A percentile compares a stretch with the other conserved stretches of the same genome.
Evolutionary conservation across 2,797 vertebrate genomes (phyloP).

Genomic region (Pangasius krempfi): DNA sequence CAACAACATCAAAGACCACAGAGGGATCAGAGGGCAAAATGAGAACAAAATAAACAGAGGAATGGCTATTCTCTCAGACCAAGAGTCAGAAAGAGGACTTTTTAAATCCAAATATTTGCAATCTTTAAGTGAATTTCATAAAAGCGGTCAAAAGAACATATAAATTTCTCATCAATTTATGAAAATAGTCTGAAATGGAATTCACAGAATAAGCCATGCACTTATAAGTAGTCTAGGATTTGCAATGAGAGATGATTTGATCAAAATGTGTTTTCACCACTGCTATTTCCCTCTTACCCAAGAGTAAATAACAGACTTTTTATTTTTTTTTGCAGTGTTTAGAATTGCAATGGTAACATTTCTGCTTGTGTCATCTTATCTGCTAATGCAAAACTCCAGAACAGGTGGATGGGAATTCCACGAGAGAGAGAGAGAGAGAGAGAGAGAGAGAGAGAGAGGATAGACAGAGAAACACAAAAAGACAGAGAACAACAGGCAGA

Average conservation of each 20-base stretch:
- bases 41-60: not conserved
- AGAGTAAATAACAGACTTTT: not conserved
- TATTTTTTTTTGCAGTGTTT: not conserved
- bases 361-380: not conserved
- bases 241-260: not conserved
- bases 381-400: not conserved
- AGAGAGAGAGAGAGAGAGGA: constrained; percentile 32
- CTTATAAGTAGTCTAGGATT: not conserved
- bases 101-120: not conserved
- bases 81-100: not conserved
- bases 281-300: not conserved
- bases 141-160: not conserved
- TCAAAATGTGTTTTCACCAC: not conserved
- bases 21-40: constrained; percentile 29
- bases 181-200: not conserved
- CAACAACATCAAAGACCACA: constrained; percentile 51
- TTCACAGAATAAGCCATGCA: not conserved
- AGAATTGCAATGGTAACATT: not conserved
- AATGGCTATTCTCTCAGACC: constrained; percentile 12
- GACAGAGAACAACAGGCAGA: constrained; percentile 28
- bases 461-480: not conserved
- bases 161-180: not conserved
- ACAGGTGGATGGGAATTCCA: not conserved
- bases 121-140: not conserved
- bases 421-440: constrained; percentile 25